Conservation (phyloP, 2,113 vertebrate species). For the Emydura subglobosa region DNA sequence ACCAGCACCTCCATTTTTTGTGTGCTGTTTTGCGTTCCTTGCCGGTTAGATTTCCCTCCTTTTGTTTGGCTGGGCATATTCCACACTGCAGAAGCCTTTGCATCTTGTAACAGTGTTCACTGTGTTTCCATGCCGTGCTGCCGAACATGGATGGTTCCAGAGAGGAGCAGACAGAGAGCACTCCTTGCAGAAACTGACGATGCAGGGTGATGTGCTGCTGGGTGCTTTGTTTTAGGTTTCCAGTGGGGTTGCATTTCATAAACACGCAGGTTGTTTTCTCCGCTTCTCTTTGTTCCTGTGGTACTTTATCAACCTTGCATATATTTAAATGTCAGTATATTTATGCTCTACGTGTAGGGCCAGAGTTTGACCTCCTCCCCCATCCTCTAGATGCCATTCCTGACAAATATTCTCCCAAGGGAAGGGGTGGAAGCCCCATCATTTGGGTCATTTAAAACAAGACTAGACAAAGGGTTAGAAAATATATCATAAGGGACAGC, state of each 20-base stretch:
- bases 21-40: neutral
- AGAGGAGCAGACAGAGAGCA: neutral
- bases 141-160: neutral
- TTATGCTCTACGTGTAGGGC: neutral
- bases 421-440: neutral
- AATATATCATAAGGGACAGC: neutral
- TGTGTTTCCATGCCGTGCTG: neutral
- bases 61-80: neutral
- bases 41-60: neutral
- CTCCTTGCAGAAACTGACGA: neutral
- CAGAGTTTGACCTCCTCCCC: neutral
- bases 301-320: neutral
- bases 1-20: neutral
- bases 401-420: neutral
- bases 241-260: neutral
- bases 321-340: neutral
- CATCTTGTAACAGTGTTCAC: neutral
- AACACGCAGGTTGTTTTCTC: neutral
- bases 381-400: neutral
- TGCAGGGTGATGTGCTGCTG: neutral
- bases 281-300: neutral
- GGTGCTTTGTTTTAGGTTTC: neutral
- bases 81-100: accelerated
- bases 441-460: neutral
- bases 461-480: neutral